These are phyloP conservation scores for Microcaecilia unicolor DNA, from an alignment of 2,797 vertebrate species.

Conservation along the genomic window DNA sequence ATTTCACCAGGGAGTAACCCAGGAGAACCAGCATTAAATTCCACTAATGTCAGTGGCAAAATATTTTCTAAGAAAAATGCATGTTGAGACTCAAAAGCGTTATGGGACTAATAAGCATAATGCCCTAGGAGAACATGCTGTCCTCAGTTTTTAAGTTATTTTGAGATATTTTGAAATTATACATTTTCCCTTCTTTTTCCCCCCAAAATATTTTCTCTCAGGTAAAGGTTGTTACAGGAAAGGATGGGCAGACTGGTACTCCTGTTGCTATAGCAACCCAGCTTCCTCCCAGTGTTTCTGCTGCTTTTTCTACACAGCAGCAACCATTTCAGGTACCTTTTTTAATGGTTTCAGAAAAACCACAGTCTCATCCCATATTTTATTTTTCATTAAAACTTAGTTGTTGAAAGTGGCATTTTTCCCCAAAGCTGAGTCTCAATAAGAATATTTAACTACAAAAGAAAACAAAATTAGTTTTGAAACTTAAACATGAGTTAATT, in stretches of 20 bases:
- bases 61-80: too few relatives aligned
- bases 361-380: conserved; percentile 57
- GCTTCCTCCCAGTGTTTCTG: conserved; percentile 93
- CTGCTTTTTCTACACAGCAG: conserved; percentile 82
- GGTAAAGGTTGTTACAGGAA: conserved; percentile 94
- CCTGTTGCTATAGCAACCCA: conserved; percentile 95
- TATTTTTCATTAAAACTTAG: conserved; percentile 28
- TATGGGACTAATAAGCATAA: too few relatives aligned
- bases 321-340: conserved; percentile 83
- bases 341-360: conserved; percentile 60
- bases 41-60: too few relatives aligned
- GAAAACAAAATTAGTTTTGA: neutral
- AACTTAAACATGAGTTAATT: conserved; percentile 18
- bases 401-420: conserved; percentile 35
- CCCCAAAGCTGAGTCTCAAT: conserved; percentile 34
- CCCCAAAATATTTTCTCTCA: conserved; percentile 58
- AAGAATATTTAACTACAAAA: conserved; percentile 1
- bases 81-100: too few relatives aligned
- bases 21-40: too few relatives aligned
- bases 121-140: too few relatives aligned
- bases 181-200: conserved; percentile 29
- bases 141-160: conserved; percentile 7
- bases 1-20: too few relatives aligned
- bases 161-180: conserved; percentile 28
- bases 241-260: conserved; percentile 91